Conservation (phyloP, 2,113 vertebrate genomes). For the Eubucco bourcierii region DNA sequence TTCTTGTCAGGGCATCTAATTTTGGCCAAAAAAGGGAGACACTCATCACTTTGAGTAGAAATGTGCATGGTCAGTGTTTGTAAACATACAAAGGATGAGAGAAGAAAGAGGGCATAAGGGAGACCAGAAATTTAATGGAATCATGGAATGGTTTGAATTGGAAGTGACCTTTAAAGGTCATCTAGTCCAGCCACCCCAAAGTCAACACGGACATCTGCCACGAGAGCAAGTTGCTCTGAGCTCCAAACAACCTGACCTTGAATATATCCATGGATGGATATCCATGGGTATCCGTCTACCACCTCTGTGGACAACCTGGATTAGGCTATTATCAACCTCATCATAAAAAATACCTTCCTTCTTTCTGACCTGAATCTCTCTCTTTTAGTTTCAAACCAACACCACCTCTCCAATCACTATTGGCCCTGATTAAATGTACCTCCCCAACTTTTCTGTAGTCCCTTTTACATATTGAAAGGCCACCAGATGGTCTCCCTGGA, state of each 20-base stretch:
- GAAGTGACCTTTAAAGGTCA: no score
- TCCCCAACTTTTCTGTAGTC: no score
- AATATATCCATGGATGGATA: background rate
- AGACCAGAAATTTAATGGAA: background rate
- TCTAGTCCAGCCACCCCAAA: no score
- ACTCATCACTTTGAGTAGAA: background rate
- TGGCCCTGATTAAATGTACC: no score
- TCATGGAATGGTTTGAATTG: no score
- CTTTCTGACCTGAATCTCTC: no score
- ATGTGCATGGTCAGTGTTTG: background rate
- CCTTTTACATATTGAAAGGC: no score
- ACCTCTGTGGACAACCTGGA: background rate
- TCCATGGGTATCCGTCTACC: background rate
- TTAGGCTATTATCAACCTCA: no score
- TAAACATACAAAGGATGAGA: background rate
- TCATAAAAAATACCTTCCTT: no score
- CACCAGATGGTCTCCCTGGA: no score
- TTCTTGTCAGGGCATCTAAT: background rate
- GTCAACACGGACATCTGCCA: background rate
- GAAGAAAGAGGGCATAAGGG: fast-evolving
- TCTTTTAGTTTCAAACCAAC: no score
- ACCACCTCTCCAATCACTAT: no score
- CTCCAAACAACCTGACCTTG: background rate
- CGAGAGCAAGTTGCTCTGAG: background rate
- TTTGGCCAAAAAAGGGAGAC: background rate